Conservation (phyloP, 2,113 vertebrate genomes). For the Gambusia affinis region DNA sequence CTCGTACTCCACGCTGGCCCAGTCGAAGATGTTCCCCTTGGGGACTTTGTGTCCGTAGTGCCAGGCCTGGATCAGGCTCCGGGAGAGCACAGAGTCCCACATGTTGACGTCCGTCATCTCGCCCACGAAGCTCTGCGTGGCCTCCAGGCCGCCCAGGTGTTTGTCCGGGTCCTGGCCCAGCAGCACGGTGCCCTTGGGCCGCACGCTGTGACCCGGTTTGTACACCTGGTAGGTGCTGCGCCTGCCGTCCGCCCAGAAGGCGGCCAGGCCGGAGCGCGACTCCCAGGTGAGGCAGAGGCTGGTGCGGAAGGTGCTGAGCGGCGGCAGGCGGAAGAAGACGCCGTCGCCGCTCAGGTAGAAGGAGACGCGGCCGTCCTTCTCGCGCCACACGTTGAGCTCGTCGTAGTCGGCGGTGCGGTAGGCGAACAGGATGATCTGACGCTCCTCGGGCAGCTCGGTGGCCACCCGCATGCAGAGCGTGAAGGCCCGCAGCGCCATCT, state of each 20-base stretch:
- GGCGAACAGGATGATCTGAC: conserved; percentile 82
- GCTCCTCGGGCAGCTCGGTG: conserved; percentile 77
- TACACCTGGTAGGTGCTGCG: conserved; percentile 82
- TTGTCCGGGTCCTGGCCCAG: conserved; percentile 82
- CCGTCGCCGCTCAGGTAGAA: conserved; percentile 79
- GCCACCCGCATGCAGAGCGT: conserved; percentile 82
- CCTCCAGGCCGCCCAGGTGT: conserved; percentile 74
- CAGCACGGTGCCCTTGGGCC: conserved; percentile 71
- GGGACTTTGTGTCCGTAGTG: conserved; percentile 71
- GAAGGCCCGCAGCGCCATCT: conserved; percentile 76
- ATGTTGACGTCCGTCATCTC: conserved; percentile 83
- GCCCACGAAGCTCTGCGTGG: conserved; percentile 79
- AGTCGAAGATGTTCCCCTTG: conserved; percentile 82
- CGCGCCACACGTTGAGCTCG: conserved; percentile 83
- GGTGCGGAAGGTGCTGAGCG: conserved; percentile 77
- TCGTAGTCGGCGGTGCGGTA: conserved; percentile 81
- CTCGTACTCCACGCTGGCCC: conserved; percentile 80
- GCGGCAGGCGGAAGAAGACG: conserved; percentile 72
- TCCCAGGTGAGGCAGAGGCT: conserved; percentile 84
- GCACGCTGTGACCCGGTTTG: conserved; percentile 76
- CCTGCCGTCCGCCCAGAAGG: conserved; percentile 79
- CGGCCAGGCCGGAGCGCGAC: conserved; percentile 73
- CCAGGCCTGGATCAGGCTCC: conserved; percentile 75
- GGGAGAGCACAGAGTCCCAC: conserved; percentile 83
- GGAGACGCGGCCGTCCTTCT: conserved; percentile 75